These are phyloP conservation scores for Hydrolagus affinis DNA, from an alignment of 2,113 vertebrate genomes.

Conservation along the genomic window DNA sequence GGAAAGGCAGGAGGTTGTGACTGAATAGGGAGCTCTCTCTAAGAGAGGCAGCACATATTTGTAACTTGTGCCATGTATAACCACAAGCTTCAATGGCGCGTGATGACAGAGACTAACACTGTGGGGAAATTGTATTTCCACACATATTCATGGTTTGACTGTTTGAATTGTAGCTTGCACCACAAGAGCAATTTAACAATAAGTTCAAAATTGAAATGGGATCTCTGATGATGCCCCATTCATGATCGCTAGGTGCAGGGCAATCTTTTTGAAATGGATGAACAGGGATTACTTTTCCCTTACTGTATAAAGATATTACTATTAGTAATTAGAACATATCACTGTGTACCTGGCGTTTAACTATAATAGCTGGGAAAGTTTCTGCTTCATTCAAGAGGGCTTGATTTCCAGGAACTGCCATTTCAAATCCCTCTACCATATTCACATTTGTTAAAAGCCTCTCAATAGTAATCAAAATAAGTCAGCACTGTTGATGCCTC, in stretches of 20 bases:
- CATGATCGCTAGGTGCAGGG: too few species aligned
- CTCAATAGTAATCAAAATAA: neutral
- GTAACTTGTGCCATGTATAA: neutral
- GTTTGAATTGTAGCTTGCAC: neutral
- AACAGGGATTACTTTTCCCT: neutral
- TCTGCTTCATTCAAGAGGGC: neutral
- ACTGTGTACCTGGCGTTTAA: neutral
- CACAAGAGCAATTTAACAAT: neutral
- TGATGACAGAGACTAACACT: neutral
- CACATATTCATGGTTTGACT: neutral
- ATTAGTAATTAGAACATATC: neutral
- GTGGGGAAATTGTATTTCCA: neutral
- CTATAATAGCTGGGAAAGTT: neutral
- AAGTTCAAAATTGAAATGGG: neutral
- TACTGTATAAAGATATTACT: conserved; percentile 2
- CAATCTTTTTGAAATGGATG: neutral
- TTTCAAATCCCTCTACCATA: neutral
- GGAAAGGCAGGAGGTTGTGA: too few species aligned
- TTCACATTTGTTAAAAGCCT: neutral
- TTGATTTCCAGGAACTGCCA: neutral
- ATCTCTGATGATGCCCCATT: too few species aligned
- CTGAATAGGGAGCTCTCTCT: too few species aligned
- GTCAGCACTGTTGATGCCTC: neutral
- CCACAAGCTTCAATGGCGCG: neutral
- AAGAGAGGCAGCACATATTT: too few species aligned